These are phyloP conservation scores for Sipunculus nudus DNA, from an alignment of 2,888 invertebrate species.

Conservation along the genomic window DNA sequence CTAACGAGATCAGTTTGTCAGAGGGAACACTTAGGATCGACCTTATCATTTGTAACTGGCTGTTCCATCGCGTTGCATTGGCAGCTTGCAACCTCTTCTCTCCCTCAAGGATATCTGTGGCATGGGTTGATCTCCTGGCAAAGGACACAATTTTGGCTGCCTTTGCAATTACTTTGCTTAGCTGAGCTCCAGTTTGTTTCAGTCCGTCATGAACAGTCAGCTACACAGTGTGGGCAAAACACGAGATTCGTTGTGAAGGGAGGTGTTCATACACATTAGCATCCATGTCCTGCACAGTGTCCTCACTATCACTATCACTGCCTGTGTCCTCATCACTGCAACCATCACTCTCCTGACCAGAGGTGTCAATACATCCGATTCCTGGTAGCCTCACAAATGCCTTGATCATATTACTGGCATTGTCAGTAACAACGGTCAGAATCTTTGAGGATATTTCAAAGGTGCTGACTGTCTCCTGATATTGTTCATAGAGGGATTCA, in stretches of 20 bases:
- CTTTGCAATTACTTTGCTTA: slow-evolving; percentile 25
- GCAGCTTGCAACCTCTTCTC: slow-evolving; percentile 23
- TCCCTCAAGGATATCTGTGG: slow-evolving; percentile 24
- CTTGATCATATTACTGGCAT: slow-evolving; percentile 3
- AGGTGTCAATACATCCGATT: not conserved
- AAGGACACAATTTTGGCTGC: slow-evolving; percentile 21
- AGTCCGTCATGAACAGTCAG: slow-evolving; percentile 3
- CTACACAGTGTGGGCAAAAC: slow-evolving; percentile 11
- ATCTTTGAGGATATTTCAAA: not conserved
- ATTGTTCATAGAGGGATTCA: not conserved
- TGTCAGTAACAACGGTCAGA: slow-evolving; percentile 3
- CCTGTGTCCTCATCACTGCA: too few species aligned
- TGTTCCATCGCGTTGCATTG: slow-evolving; percentile 30
- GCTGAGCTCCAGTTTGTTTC: not conserved
- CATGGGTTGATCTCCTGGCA: slow-evolving; percentile 22
- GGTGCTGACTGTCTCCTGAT: not conserved
- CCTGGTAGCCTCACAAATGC: slow-evolving; percentile 16
- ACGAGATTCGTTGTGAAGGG: not conserved
- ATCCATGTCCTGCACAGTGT: too few species aligned
- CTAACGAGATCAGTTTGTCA: not conserved
- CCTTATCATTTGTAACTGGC: slow-evolving; percentile 25
- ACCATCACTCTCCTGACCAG: slow-evolving; percentile 4
- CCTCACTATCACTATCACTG: too few species aligned
- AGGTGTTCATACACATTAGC: not conserved
- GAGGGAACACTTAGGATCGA: slow-evolving; percentile 6